Evolutionary conservation across 2,888 invertebrate genomes (phyloP), one percentile per base, ranked within the genome.

Genomic region (Trilocha varians): DNA sequence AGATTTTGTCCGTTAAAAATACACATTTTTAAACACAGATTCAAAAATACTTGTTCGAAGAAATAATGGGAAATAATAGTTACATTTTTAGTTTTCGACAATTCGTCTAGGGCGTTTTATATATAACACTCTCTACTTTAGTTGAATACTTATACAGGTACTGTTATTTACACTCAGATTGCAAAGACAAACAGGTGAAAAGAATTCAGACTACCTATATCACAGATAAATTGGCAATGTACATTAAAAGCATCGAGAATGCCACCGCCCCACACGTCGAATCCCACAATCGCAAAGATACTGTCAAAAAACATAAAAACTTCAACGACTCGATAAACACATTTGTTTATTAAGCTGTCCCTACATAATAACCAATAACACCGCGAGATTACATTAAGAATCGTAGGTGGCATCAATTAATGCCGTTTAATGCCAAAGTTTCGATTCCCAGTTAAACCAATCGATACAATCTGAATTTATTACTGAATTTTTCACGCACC

Each of bases 391-490:
- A 64, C 57, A 52, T 50, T 50, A 40, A 50, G 53, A 53, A 53
- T 59, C 57, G 70, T 77, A 71, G 74, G 70, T 74, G 76, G 74
- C 62, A 61, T 68, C 70, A 60, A 71, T 70, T 62, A 70, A 54
- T 53, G 50, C 43, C 52, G 55, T 61, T 61, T 65, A 69, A 70
- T 68, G 62, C 65, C 58, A 64, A 70, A 75, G 75, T 71, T 64
- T 53, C 43, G 52, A 48, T 52, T 57, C 78, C 80, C 75, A 79
- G 79, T 77, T 77, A 74, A 67, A 74, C 69, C 72, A 66, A 65
- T 72, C 73, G 75, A 80, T 78, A 77, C 77, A 71, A 83, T 79
- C 78, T 67, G 71, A 82, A 84, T 84, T 84, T 84, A 84, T 84
- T 80, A 82, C 83, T 70, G 78, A 78, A 82, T 83, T 83, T 83